Evolutionary conservation across 2,888 invertebrate species (phyloP), one percentile per base, ranked within the genome.

Genomic region (Actias luna): DNA sequence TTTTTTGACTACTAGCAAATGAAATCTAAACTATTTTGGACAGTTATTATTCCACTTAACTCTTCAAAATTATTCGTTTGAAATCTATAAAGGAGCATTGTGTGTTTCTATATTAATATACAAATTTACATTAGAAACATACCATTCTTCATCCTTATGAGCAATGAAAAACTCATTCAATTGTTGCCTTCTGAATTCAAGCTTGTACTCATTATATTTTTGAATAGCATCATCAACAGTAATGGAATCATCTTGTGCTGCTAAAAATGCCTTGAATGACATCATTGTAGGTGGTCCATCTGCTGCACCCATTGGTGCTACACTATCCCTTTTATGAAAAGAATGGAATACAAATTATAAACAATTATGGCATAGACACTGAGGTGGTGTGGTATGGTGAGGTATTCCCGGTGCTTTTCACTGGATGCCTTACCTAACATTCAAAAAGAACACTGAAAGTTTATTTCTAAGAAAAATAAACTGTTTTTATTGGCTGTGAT

Each of bases 91-190:
- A 4, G 52, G 14, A 14, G 29, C 29, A 29, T 29, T 29, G 29
- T 27, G 18, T n/a, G n/a, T 29, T 16, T n/a, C 25, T 52, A 18
- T 42, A n/a, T 10, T 35, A 27, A 8, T 29, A 39, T 39, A n/a
- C 3, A 8, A 7, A 42, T 22, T 58, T 2, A 8, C 14, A 42
- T 22, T 22, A 31, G 22, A 57, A 58, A 67, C 97, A 93, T 94
- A 99, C 99, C 99, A 99, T 96, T 99, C 99, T 90, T 99, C 99
- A 81, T 99, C 99, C 92, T 99, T 99, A 93, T 99, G 99, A 58
- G 97, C 97, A 77, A 99, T 96, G 93, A 99, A 99, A 93, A 99
- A 99, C 86, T 99, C 99, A 91, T 98, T 98, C 63, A 99, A 94
- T 86, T 99, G 99, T 84, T 98, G 98, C 62, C 98, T 94, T 78